These are phyloP conservation scores for Amaurobius ferox DNA, from an alignment of 2,888 invertebrate species.

Conservation along the genomic window DNA sequence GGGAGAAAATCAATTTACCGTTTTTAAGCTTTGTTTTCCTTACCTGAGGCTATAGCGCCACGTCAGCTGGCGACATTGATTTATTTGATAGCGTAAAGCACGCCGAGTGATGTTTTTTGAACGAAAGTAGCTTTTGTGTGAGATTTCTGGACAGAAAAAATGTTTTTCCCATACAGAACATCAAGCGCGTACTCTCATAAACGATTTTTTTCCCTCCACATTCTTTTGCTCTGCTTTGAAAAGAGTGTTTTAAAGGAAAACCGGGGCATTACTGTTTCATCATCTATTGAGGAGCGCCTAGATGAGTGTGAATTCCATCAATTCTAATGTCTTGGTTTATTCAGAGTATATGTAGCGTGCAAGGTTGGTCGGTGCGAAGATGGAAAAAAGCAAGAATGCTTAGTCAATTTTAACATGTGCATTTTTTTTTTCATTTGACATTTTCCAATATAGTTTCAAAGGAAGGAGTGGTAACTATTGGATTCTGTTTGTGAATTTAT, in stretches of 20 bases:
- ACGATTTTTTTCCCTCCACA: neutral
- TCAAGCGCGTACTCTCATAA: neutral
- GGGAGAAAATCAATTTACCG: constrained; percentile 63
- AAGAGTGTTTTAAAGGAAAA: neutral
- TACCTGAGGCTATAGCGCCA: constrained; percentile 65
- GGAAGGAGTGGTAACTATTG: no score
- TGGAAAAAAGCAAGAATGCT: no score
- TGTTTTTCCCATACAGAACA: neutral
- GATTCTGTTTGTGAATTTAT: no score
- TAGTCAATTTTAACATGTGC: no score
- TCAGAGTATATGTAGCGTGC: neutral
- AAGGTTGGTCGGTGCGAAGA: no score
- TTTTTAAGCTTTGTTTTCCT: constrained; percentile 71
- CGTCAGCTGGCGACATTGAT: constrained; percentile 71
- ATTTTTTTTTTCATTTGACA: no score
- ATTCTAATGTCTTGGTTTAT: neutral
- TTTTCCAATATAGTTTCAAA: no score
- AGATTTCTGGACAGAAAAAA: constrained; percentile 35
- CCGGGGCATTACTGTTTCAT: neutral
- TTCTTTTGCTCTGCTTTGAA: neutral
- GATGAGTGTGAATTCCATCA: neutral
- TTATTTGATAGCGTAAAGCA: constrained; percentile 56
- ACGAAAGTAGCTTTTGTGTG: constrained; percentile 30
- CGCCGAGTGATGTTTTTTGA: constrained; percentile 14
- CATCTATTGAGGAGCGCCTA: neutral